A percentile compares a stretch with the other conserved stretches of the same genome.
Conservation (phyloP, 2,888 invertebrate species). For the Lapara coniferarum region DNA sequence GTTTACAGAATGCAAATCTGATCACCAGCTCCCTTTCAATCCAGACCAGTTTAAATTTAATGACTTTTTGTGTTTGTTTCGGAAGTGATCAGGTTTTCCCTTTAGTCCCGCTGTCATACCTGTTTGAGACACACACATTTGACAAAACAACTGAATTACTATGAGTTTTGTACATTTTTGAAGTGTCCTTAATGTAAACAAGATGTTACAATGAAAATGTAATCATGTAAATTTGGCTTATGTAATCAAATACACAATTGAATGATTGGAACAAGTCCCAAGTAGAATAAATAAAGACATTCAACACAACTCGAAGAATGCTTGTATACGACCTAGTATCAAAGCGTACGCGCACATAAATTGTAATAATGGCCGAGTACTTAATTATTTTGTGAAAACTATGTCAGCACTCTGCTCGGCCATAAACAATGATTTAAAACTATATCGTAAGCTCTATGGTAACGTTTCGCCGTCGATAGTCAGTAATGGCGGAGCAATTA, state of each 20-base stretch:
- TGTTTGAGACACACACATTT: background rate
- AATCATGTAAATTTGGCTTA: too few relatives aligned
- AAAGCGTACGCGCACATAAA: slow-evolving; percentile 15
- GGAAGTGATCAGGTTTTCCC: slow-evolving; percentile 2
- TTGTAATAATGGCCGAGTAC: slow-evolving; percentile 18
- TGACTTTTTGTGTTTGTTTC: slow-evolving; percentile 8
- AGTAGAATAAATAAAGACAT: background rate
- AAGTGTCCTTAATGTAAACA: too few relatives aligned
- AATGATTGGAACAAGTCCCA: background rate
- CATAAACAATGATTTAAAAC: slow-evolving; percentile 22
- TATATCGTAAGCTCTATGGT: slow-evolving; percentile 16
- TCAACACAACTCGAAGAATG: background rate
- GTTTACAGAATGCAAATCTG: slow-evolving; percentile 36
- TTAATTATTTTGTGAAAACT: slow-evolving; percentile 22
- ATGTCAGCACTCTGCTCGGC: slow-evolving; percentile 21
- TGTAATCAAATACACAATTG: too few relatives aligned
- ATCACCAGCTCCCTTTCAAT: background rate
- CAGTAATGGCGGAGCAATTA: slow-evolving; percentile 54
- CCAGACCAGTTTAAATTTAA: background rate
- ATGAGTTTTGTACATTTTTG: background rate
- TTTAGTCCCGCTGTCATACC: background rate
- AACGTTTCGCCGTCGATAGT: slow-evolving; percentile 19
- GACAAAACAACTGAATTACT: background rate
- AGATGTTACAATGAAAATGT: too few relatives aligned
- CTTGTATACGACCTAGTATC: slow-evolving; percentile 5